Evolutionary conservation across 2,888 invertebrate species (phyloP).

Genomic region (Hirtodrosophila alboralis): DNA sequence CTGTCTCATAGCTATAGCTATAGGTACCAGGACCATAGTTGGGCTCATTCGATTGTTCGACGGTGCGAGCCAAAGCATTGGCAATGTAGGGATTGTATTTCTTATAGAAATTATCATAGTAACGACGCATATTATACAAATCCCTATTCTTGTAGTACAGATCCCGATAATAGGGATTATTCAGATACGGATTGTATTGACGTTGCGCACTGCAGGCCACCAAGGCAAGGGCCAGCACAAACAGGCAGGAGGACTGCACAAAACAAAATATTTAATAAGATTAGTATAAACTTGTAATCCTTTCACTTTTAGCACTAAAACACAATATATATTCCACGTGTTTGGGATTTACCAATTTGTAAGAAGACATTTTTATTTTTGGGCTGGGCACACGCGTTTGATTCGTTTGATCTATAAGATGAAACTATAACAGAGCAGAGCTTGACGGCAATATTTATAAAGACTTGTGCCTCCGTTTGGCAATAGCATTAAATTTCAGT

Average conservation of each 20-base stretch:
- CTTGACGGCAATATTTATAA: conserved; percentile 59
- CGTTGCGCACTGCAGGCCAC: conserved; percentile 57
- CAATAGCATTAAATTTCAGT: conserved; percentile 47
- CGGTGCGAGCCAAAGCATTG: conserved; percentile 67
- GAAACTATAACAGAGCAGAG: conserved; percentile 62
- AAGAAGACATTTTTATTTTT: conserved; percentile 54
- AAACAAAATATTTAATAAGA: conserved; percentile 1
- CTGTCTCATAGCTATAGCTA: conserved; percentile 78
- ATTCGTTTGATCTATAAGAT: conserved; percentile 43
- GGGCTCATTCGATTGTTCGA: conserved; percentile 60
- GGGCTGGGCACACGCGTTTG: not conserved
- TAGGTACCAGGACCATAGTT: conserved; percentile 70
- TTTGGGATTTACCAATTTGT: conserved; percentile 59
- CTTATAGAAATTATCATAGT: conserved; percentile 74
- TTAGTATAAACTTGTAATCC: not conserved
- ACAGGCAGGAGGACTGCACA: conserved; percentile 43
- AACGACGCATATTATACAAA: conserved; percentile 66
- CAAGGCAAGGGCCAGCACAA: conserved; percentile 42
- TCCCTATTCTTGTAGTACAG: conserved; percentile 72
- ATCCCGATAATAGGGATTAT: conserved; percentile 64
- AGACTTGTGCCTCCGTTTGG: conserved; percentile 29
- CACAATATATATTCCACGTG: not conserved
- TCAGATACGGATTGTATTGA: conserved; percentile 62
- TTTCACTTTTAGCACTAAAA: not conserved
- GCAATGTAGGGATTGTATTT: conserved; percentile 71